Evolutionary conservation across 64 coral and sea anemone genomes (phyloP), one percentile per base, ranked within the genome.

Genomic region (Acropora tenuis): DNA sequence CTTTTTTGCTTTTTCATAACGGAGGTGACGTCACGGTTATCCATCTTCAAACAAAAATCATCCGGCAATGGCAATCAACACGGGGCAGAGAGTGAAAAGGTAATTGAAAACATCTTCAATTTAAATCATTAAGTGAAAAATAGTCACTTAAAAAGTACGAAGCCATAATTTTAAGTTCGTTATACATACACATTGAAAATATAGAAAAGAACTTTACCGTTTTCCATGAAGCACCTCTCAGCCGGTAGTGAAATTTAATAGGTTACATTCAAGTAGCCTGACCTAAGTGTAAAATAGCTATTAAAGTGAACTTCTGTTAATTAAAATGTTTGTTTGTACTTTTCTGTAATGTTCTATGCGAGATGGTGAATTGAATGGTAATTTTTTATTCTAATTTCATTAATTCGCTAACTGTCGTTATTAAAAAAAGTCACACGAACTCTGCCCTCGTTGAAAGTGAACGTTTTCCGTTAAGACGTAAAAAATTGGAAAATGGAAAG

Each of bases 91-190:
- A 71, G 45, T 72, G 82, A 85, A 55, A 85, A 0, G 6, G 15
- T 85, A 71, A 85, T 85, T 71, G 43, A 85, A 85, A 85, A 85
- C n/a, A 43, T 71, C n/a, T 85, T 48, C 12, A 5, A 71, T 69
- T 63, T 13, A 63, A 13, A 19, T 83, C 41, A 83, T 83, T 83
- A 67, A 71, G 82, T 6, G 71, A 85, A 48, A 15, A 55, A 55
- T 55, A 30, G 6, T 8, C 43, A 85, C 17, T 50, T 13, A 1
- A 85, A 63, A 85, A 85, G 65, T 18, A 9, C 68, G 13, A 15
- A 71, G 40, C 68, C 3, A 16, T 4, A 71, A 4, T 15, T 71
- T 71, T n/a, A 71, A 71, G 18, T 4, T 19, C 40, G 20, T 18
- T 44, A 15, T 44, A 15, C 55, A 50, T 11, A 49, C 5, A 9